Percentiles rank a stretch among this genome's conserved stretches.
phyloP scores from a whole-genome alignment of 2,888 invertebrate genomes.

The Diachrysia chrysitis region DNA sequence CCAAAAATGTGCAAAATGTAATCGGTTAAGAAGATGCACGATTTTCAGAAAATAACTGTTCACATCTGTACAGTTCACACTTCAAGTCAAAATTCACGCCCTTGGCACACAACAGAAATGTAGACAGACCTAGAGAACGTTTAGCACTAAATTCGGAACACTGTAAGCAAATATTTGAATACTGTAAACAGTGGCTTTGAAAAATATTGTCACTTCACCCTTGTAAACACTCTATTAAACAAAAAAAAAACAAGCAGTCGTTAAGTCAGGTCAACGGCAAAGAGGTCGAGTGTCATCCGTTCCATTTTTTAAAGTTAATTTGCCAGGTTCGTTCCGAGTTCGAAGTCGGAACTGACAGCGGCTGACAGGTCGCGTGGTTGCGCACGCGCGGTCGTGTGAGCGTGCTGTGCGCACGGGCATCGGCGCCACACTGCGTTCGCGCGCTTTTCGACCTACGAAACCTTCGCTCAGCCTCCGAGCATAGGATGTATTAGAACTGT shows the following conservation, averaged over 20 bases:
- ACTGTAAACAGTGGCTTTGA: slow-evolving; percentile 36
- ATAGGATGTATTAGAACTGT: slow-evolving; percentile 79
- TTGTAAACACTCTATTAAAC: slow-evolving; percentile 35
- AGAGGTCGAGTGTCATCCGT: slow-evolving; percentile 71
- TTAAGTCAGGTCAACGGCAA: slow-evolving; percentile 71
- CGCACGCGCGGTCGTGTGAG: slow-evolving; percentile 80
- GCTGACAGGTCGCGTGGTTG: slow-evolving; percentile 77
- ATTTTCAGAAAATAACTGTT: slow-evolving; percentile 68
- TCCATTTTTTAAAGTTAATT: slow-evolving; percentile 74
- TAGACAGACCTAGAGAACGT: slow-evolving; percentile 79
- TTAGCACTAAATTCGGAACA: slow-evolving; percentile 85
- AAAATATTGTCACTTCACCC: slow-evolving; percentile 59
- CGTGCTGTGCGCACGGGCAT: slow-evolving; percentile 86
- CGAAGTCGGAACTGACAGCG: slow-evolving; percentile 77
- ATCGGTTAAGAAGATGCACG: slow-evolving; percentile 61
- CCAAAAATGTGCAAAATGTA: slow-evolving; percentile 52
- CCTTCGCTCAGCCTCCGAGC: slow-evolving; percentile 81
- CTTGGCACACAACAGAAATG: slow-evolving; percentile 84
- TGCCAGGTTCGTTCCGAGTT: slow-evolving; percentile 66
- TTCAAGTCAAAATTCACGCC: slow-evolving; percentile 82
- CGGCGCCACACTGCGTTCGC: slow-evolving; percentile 88
- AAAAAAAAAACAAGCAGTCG: slow-evolving; percentile 48
- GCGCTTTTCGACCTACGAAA: slow-evolving; percentile 86
- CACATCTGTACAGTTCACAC: slow-evolving; percentile 83
- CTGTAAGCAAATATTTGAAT: slow-evolving; percentile 69